phyloP scores from a whole-genome alignment of 2,113 vertebrate genomes.

The Trachemys scripta region DNA sequence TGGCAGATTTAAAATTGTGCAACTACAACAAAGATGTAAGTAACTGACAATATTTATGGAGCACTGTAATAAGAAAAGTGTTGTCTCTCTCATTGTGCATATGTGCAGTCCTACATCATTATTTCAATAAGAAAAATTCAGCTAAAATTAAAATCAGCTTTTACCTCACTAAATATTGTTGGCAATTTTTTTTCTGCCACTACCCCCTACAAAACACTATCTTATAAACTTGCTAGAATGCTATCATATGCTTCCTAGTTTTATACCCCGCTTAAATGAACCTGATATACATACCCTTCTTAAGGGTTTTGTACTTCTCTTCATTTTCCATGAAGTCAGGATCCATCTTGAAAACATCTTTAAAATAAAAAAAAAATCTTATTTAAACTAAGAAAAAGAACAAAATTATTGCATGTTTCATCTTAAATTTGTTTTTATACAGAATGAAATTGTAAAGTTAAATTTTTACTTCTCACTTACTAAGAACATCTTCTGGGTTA shows the following conservation, averaged over 20 bases:
- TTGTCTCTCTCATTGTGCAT: background rate
- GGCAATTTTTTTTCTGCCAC: background rate
- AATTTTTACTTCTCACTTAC: slow-evolving; percentile 78
- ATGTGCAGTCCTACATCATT: background rate
- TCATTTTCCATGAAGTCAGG: slow-evolving; percentile 96
- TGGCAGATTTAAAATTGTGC: background rate
- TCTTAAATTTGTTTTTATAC: background rate
- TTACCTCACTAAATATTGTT: background rate
- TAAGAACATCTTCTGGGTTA: slow-evolving; percentile 92
- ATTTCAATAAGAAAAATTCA: background rate
- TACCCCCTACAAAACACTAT: background rate
- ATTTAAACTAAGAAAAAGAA: slow-evolving; percentile 25
- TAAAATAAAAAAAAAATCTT: slow-evolving; percentile 45
- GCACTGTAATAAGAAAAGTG: background rate
- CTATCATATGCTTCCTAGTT: background rate
- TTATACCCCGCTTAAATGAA: background rate
- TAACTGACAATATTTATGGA: background rate
- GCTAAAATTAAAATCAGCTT: background rate
- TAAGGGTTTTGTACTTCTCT: slow-evolving; percentile 96
- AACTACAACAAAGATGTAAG: background rate
- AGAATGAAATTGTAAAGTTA: background rate
- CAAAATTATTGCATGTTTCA: background rate
- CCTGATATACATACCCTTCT: slow-evolving; percentile 85
- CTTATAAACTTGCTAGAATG: background rate
- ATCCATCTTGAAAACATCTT: slow-evolving; percentile 99